Base-by-base conservation (phyloP, 2,888 invertebrate species). In the Dione juno region DNA sequence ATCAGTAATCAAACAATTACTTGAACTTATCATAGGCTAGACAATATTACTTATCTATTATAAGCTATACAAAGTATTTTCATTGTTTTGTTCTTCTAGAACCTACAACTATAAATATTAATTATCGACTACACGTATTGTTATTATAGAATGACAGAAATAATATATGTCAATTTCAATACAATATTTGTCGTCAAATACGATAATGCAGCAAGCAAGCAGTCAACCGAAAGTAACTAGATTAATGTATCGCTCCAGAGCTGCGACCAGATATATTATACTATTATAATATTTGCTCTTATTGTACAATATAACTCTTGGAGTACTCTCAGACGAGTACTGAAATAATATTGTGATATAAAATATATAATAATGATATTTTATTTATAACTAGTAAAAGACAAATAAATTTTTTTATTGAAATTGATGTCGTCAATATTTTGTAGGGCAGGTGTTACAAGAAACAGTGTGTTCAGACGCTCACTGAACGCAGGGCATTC, bases 191-290 rank as follows among this genome's bases (percentile, higher is more conserved):
- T 61, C 45, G 45, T 19, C 43, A n/a, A 54, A 58, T 57, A 50
- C 50, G 45, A 61, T 52, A 57, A 66, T 64, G 74, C 61, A 71
- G 67, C 75, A 77, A 71, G 67, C 75, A 77, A 77, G 81, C 82
- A 88, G 86, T 86, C 83, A 86, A 84, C 80, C 83, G 88, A 73
- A 82, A 79, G 81, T 83, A 85, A 88, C 81, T 80, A 84, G 84
- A 88, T 89, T 85, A 89, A 90, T 89, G 88, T 81, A 76, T 68
- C 63, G 70, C 59, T 57, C 19, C 61, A 10, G 54, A 16, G 52
- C 19, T 28, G 58, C 63, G 73, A 79, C 73, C 59, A 53, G 74
- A 71, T 74, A 69, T 71, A 74, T 75, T 76, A 72, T 75, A 21
- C 68, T 64, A 37, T 35, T 63, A 64, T 69, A 69, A 57, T 67